Evolutionary conservation across 2,113 vertebrate species (phyloP), one percentile per base, ranked within the genome.

Genomic region (Tetrao urogallus): DNA sequence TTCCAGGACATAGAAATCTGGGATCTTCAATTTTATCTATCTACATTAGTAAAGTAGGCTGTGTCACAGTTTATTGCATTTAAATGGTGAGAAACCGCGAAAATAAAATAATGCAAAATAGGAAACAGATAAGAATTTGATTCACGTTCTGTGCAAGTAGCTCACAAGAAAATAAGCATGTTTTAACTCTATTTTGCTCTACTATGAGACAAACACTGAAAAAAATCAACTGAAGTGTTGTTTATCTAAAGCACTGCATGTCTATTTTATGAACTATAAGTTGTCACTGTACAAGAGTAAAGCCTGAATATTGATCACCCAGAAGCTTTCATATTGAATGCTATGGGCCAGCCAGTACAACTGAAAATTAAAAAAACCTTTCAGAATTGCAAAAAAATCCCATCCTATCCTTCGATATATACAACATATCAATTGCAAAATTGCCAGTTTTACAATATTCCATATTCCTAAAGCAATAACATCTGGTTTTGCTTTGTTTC

Each of bases 141-240:
- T 5, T 63, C 16, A 6, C 20, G 54, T 60, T 61, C 58, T 90
- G 58, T 72, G 16, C n/a, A 78, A 83, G 27, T 15, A 50, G 7
- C 54, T 73, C 18, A 58, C 36, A 74, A 45, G 22, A 74, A 88
- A 78, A 52, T 4, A 34, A 57, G 20, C 4, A 47, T 9, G 6
- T 18, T 82, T 89, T 25, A 74, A 77, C 19, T 38, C 34, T 66
- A 27, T 21, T 82, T 73, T 77, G 34, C 7, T 82, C 11, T 67
- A 38, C 38, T 38, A 28, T 20, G 6, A 80, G 36, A 66, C 1
- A 8, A 75, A 58, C 4, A 30, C 0, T 20, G 13, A 84, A 1
- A 82, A 58, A 27, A 24, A 50, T 24, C 21, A 50, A 50, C 48
- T 27, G 32, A 83, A 38, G 1, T 21, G 11, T 9, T 92, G 16